Base-by-base conservation (phyloP, 1,140 invertebrate genomes). In the Cataglyphis hispanica region DNA sequence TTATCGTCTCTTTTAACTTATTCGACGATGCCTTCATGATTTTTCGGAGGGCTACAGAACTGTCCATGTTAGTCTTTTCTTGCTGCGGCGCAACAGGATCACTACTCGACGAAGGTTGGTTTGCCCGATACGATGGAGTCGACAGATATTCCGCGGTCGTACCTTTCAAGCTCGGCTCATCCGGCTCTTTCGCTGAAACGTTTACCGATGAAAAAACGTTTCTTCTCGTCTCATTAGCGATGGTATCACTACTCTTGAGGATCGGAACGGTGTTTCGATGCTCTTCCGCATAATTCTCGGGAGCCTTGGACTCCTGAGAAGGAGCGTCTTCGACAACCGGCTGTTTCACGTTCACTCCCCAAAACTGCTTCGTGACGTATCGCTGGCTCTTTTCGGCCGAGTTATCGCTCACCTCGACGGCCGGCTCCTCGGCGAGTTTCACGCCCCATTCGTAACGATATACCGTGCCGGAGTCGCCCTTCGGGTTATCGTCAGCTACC, bases 401-500 rank as follows among this genome's bases (percentile, higher is more conserved):
- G 34, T 77, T 75, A 69, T 80, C 84, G 72, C n/a, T 25, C 13
- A n/a, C 22, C 8, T 64, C 85, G 37, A 72, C 61, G 25, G 75
- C 58, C 67, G 72, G 34, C 27, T 89, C 86, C 7, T 91, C 80
- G 0, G 86, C 43, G 8, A 90, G 16, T 85, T 88, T 93, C 25
- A 91, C 90, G 60, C 91, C 92, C 93, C 89, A 92, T 3, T 91
- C 83, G 60, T 77, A 86, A 27, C 86, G 84, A 61, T 87, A 78
- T 46, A 88, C 88, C 70, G 63, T 53, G 66, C 78, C 63, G 56
- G 37, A 6, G 61, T 89, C 77, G 10, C 91, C 63, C 22, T 16
- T 46, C 31, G 85, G 40, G 27, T 60, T 66, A 43, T 72, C 76
- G 64, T 83, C 37, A 56, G 37, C 69, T 64, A 53, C 19, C 5